Evolutionary conservation across 2,888 invertebrate species (phyloP), one percentile per base, ranked within the genome.

Genomic region (Toxonevra muliebris): DNA sequence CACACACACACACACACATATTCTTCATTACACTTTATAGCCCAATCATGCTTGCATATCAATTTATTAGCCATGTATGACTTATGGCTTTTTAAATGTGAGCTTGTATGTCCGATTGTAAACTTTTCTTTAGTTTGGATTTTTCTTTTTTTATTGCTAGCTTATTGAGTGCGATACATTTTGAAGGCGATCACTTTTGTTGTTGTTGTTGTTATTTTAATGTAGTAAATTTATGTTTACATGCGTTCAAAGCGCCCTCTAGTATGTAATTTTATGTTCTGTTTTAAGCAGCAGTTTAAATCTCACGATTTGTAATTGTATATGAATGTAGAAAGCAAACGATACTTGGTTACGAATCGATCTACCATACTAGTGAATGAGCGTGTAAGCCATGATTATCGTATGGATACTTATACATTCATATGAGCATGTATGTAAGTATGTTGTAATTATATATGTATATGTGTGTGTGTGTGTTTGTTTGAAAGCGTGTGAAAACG

Each of bases 331-430:
- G 62, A 65, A 61, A 69, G 41, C 54, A 40, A 20, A n/a, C 45
- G 53, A 42, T 13, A 13, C 45, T 11, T 13, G 45, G 12, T 12
- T 45, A 13, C 13, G 45, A 45, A 45, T 19, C 45, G 30, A 30
- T 57, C 42, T 15, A 61, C 55, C 70, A 65, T 68, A 55, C 62
- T 61, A 54, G 50, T 59, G 60, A 64, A 58, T 65, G 63, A 60
- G 78, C 74, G 79, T 79, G 79, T 80, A 80, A 80, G 76, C 79
- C 79, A 80, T 79, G 76, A 79, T 79, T 79, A 80, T 79, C 80
- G 79, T 74, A 30, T 30, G 30, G 30, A 30, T 30, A n/a, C n/a
- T n/a, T n/a, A n/a, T n/a, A n/a, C n/a, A n/a, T n/a, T n/a, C n/a
- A n/a, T n/a, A 30, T 30, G 30, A 30, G 7, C 30, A 30, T 7